Percentiles rank a stretch among this genome's conserved stretches.
These are phyloP conservation scores for Pundamilia nyererei DNA, from an alignment of 2,113 vertebrate genomes.

Conservation along the genomic window DNA sequence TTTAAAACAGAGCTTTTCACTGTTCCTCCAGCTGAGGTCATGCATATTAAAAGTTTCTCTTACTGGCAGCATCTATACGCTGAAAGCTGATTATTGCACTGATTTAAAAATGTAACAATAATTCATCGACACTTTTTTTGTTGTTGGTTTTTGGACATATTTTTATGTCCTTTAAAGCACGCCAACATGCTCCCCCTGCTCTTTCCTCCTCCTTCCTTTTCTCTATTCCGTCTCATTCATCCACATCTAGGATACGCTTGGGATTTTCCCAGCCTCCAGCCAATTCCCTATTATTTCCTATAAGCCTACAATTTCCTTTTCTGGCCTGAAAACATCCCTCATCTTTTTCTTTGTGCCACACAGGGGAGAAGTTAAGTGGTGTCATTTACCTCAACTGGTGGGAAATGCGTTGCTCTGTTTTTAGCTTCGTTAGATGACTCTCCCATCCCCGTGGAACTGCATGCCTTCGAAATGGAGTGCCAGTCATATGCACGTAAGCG, in stretches of 20 bases:
- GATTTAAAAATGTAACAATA: not conserved
- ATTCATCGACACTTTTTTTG: not conserved
- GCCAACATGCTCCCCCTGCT: not conserved
- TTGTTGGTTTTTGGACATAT: not conserved
- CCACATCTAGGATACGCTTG: not conserved
- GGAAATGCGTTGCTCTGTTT: constrained; percentile 34
- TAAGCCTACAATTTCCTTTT: not conserved
- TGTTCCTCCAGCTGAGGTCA: not conserved
- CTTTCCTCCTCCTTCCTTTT: not conserved
- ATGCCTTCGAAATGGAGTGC: not conserved
- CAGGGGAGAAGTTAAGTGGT: constrained; percentile 16
- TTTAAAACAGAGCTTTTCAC: not conserved
- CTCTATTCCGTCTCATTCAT: not conserved
- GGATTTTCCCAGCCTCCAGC: not conserved
- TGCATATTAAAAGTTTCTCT: not conserved
- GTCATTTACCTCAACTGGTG: constrained; percentile 21
- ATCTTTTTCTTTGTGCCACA: not conserved
- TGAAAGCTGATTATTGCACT: not conserved
- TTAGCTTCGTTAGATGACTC: constrained; percentile 30
- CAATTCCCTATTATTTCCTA: not conserved
- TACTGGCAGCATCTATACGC: not conserved
- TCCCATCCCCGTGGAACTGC: not conserved
- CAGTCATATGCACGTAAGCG: not conserved
- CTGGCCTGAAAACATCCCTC: constrained; percentile 7
- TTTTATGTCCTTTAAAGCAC: not conserved